Base-by-base conservation (phyloP, 2,113 vertebrate genomes). In the Diadophis punctatus region DNA sequence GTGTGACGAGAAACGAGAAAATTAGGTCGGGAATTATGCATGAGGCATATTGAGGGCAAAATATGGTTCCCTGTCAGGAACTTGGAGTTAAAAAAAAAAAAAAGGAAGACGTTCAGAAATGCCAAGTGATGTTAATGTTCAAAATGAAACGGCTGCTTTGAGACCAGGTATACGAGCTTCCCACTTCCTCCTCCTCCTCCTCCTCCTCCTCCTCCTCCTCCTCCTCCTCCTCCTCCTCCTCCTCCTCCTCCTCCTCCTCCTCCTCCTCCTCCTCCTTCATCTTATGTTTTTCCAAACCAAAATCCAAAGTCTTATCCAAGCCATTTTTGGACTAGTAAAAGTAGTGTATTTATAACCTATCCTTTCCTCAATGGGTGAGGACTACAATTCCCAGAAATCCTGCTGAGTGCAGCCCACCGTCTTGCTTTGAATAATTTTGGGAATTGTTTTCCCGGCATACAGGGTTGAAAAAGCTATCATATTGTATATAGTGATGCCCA, bases 81-180 rank as follows among this genome's bases (percentile, higher is more conserved):
- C 88, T 95, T 93, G 89, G 3, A 93, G 87, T 93, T 96, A 88
- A 93, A 30, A 96, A 63, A 63, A 93, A 46, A 2, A 93, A 27
- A 95, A 93, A 3, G 27, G 2, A 10, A 87, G 20, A 63, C 92
- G 92, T 94, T 94, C 93, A 94, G 90, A 90, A 94, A 93, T 93
- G 91, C 87, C 95, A 91, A 43, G 85, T 18, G 94, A 88, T 87
- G 90, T 22, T 91, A 88, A 56, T 94, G 88, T 63, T 86, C 60
- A 52, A 52, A 96, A 96, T 93, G 95, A 95, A 92, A n/a, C 91
- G 95, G 48, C 80, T 95, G 89, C 91, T 93, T 86, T 63, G 86
- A n/a, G 16, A 49, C 48, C 22, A 60, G 11, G 53, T 56, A 63
- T 49, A 74, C 4, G 63, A 39, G 25, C 6, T 60, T 87, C 7